Conservation (phyloP, 2,888 invertebrate species). For the Coecobrya sp. region DNA sequence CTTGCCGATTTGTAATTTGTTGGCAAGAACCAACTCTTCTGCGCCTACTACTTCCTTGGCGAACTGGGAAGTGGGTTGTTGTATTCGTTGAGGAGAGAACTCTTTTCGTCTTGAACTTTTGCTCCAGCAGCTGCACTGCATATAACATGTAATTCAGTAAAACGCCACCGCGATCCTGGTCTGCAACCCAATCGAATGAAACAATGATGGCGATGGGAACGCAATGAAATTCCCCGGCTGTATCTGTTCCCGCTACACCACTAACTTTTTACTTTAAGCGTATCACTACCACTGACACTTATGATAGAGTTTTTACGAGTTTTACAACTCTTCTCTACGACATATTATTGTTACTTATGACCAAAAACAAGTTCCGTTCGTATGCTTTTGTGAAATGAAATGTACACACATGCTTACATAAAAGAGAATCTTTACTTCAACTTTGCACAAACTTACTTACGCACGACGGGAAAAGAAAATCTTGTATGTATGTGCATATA, state of each 20-base stretch:
- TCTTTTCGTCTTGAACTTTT: constrained; percentile 45
- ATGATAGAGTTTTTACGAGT: background rate
- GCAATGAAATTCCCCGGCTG: background rate
- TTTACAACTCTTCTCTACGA: constrained; percentile 40
- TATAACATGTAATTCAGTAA: constrained; percentile 13
- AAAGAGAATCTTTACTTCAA: background rate
- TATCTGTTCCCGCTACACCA: background rate
- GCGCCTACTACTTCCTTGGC: background rate
- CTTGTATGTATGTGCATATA: background rate
- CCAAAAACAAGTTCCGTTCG: constrained; percentile 35
- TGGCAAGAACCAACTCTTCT: background rate
- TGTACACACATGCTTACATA: constrained; percentile 2
- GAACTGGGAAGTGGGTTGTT: constrained; percentile 13
- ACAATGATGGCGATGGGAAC: constrained; percentile 58
- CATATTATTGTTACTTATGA: constrained; percentile 41
- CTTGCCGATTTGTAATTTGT: constrained; percentile 47
- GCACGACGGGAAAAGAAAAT: constrained; percentile 24
- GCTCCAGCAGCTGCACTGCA: constrained; percentile 52
- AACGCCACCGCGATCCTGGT: background rate
- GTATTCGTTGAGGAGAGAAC: constrained; percentile 13
- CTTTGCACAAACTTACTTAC: constrained; percentile 11
- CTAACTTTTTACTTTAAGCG: constrained; percentile 3
- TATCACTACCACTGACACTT: background rate
- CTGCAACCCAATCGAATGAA: background rate
- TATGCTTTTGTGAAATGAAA: constrained; percentile 29